Evolutionary conservation across 2,888 invertebrate genomes (phyloP), one percentile per base, ranked within the genome.

Genomic region (Hedychridium roseum): DNA sequence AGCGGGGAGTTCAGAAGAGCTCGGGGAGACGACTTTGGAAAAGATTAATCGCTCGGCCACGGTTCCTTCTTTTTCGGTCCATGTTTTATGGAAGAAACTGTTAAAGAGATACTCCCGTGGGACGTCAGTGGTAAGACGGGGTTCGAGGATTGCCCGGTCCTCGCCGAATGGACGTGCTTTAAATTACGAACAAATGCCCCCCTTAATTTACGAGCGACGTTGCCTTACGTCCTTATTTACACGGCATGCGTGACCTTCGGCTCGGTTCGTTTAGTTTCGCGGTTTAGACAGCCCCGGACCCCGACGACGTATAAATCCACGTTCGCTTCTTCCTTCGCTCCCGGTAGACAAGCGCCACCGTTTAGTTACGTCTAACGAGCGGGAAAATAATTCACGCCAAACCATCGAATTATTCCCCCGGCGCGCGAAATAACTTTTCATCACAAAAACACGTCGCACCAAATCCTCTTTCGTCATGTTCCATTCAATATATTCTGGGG

Each of bases 181-280:
- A 70, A 73, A 71, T 71, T 66, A 64, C 67, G 66, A 71, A 72
- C 70, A 64, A 71, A 66, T 67, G 68, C 66, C 57, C 42, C n/a
- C 43, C 46, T 42, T 57, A 62, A 72, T 71, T 71, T 70, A 71
- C 66, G 66, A 60, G 60, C 46, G 49, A 50, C 53, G 52, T 54
- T 70, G 57, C 64, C 69, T 66, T 60, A 54, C 60, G 55, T 55
- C 41, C 53, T 57, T 57, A 55, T 60, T 61, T 57, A 48, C 50
- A 50, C 30, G 49, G 17, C 23, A 15, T 9, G 5, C 23, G 5
- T 23, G 9, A 23, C 9, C 9, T 9, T 23, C 23, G 23, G n/a
- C n/a, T n/a, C 23, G 23, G 9, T 12, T 27, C 12, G 27, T 27
- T 27, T 27, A 27, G 27, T 27, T 23, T 12, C 27, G 9, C 9